phyloP scores from a whole-genome alignment of 1,140 invertebrate species.

The Asobara japonica region DNA sequence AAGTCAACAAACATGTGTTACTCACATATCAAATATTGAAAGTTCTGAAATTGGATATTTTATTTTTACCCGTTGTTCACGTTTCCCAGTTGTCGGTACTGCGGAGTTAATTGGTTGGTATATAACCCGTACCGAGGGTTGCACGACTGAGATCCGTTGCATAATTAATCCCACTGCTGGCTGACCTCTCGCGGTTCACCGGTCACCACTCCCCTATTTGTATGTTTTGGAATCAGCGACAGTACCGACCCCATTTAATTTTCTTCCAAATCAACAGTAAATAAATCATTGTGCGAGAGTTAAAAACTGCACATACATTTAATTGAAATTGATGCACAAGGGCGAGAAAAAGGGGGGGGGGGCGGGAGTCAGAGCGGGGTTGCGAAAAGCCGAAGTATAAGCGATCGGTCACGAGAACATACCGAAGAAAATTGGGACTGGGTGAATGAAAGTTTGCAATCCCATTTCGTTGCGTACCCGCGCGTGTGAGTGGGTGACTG shows the following conservation, averaged over 20 bases:
- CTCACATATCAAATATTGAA: too few species aligned
- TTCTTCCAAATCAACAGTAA: too few species aligned
- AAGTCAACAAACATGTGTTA: too few species aligned
- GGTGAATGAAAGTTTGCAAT: slow-evolving; percentile 53
- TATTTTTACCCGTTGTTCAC: slow-evolving; percentile 13
- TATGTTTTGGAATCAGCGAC: slow-evolving; percentile 30
- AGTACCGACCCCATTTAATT: too few species aligned
- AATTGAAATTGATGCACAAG: background rate
- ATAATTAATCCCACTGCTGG: slow-evolving; percentile 58
- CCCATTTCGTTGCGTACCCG: slow-evolving; percentile 61
- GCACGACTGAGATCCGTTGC: slow-evolving; percentile 45
- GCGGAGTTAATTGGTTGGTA: slow-evolving; percentile 52
- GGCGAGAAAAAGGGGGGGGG: background rate
- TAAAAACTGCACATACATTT: background rate
- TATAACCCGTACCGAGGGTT: slow-evolving; percentile 30
- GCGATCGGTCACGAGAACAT: background rate
- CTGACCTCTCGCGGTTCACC: slow-evolving; percentile 46
- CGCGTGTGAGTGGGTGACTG: too few species aligned
- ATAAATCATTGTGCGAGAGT: background rate
- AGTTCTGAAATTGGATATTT: too few species aligned
- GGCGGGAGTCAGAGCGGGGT: background rate
- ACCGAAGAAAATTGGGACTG: slow-evolving; percentile 8
- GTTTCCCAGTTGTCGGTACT: slow-evolving; percentile 47
- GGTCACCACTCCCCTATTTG: slow-evolving; percentile 21
- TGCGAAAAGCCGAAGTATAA: background rate